A percentile compares a stretch with the other conserved stretches of the same genome.
These are phyloP conservation scores for Notoglanidium macrostoma DNA, from an alignment of 2,797 vertebrate species.

Conservation along the genomic window DNA sequence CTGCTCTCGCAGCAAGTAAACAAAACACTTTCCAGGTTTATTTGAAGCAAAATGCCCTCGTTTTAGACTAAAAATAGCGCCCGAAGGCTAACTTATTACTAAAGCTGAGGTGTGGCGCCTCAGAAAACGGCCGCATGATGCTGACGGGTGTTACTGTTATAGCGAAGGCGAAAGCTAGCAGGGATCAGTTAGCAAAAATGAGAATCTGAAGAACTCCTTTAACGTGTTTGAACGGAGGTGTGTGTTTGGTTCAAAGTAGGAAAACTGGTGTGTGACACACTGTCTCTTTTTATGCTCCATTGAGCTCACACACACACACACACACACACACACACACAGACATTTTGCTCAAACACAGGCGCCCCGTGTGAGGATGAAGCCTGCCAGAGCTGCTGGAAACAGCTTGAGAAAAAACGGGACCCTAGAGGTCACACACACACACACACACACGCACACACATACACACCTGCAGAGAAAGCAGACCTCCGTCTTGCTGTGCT, in stretches of 20 bases:
- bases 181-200: not conserved
- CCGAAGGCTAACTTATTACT: not conserved
- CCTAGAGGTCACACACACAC: constrained; percentile 50
- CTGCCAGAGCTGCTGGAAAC: constrained; percentile 56
- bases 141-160: not conserved
- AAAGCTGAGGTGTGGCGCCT: not conserved
- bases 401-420: constrained; percentile 58
- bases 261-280: constrained; percentile 54
- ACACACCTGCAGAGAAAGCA: constrained; percentile 47
- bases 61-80: not conserved
- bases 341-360: constrained; percentile 36
- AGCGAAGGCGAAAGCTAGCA: not conserved
- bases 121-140: not conserved
- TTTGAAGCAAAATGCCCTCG: not conserved
- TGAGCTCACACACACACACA: constrained; percentile 49
- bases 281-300: constrained; percentile 64
- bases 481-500: constrained; percentile 23
- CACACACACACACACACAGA: not conserved
- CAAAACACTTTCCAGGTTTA: not conserved
- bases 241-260: constrained; percentile 10
- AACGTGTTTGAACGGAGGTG: constrained; percentile 7
- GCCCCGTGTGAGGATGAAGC: constrained; percentile 48
- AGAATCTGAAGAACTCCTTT: not conserved
- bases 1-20: not conserved
- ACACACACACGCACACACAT: constrained; percentile 30